Conservation (phyloP, 2,113 vertebrate species). For the Cynoglossus semilaevis region DNA sequence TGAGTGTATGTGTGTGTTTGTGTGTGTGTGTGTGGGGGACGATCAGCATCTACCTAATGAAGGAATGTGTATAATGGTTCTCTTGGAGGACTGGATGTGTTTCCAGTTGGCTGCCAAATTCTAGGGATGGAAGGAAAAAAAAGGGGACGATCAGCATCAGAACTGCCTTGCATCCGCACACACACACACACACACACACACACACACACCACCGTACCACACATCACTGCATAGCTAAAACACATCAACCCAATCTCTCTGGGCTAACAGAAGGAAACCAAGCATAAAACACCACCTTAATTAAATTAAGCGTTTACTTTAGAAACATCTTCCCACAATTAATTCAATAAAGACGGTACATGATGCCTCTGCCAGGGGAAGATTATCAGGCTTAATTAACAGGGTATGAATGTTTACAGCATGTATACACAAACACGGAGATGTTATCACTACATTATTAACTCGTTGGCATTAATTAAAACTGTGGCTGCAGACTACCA, state of each 20-base stretch:
- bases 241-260: conserved; percentile 73
- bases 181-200: conserved; percentile 28
- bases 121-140: conserved; percentile 80
- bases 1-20: too few relatives aligned
- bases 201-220: conserved; percentile 46
- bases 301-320: conserved; percentile 99
- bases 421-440: conserved; percentile 67
- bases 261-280: conserved; percentile 85
- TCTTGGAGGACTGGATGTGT: conserved; percentile 95
- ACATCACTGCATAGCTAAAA: conserved; percentile 72
- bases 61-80: conserved; percentile 98
- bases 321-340: conserved; percentile 98
- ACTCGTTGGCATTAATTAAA: conserved; percentile 97
- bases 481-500: conserved; percentile 83
- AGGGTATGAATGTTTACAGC: conserved; percentile 89
- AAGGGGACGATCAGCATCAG: conserved; percentile 89
- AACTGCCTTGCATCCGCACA: conserved; percentile 39
- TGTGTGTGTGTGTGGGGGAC: too few relatives aligned
- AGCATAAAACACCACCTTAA: conserved; percentile 98
- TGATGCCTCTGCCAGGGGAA: conserved; percentile 97
- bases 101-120: conserved; percentile 99
- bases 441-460: conserved; percentile 94
- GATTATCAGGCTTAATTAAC: conserved; percentile 99
- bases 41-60: conserved; percentile 99
- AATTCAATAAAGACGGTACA: conserved; percentile 99